Evolutionary conservation across 2,113 vertebrate genomes (phyloP), one percentile per base, ranked within the genome.

Genomic region (Ovibos moschatus): DNA sequence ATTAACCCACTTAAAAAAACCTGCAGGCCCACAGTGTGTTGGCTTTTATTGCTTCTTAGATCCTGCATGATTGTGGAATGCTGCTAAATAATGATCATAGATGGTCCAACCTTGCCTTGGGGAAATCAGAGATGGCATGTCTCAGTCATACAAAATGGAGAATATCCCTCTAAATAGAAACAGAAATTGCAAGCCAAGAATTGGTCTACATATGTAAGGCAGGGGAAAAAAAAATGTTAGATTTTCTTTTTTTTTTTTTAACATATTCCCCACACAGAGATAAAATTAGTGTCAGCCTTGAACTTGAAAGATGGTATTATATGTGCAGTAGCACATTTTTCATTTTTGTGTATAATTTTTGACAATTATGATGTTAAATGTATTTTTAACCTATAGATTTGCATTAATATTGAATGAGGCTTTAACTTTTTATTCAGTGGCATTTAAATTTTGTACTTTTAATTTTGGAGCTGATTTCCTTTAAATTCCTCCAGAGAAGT

Each of bases 231-330:
- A 79, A 95, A 91, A 84, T 55, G 36, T 92, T 95, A 71, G 2
- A 40, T 93, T 92, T 96, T 92, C 3, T 62, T 91, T 94, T 60
- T 71, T 90, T 90, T 58, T 25, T 91, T 95, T 83, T 28, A 81
- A 45, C 36, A 94, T 76, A 89, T 93, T 97, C 58, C 45, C 55
- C 95, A 95, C 40, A 94, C 79, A 89, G 79, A 94, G 28, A 89
- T 89, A 95, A 96, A 94, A 97, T 97, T 97, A 97, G 51, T 85
- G 76, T 97, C 83, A 97, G 78, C 87, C 93, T 97, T 92, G 83
- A 95, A 64, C 83, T 95, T 95, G 88, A 93, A 97, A 85, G 79
- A 88, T 98, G 86, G 86, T 82, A 97, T 95, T 97, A 87, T 93
- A 88, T 91, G 82, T 97, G 91, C 60, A 95, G 58, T 81, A 97